Evolutionary conservation across 2,113 vertebrate genomes (phyloP), one percentile per base, ranked within the genome.

Genomic region (Urocynchramus pylzowi): DNA sequence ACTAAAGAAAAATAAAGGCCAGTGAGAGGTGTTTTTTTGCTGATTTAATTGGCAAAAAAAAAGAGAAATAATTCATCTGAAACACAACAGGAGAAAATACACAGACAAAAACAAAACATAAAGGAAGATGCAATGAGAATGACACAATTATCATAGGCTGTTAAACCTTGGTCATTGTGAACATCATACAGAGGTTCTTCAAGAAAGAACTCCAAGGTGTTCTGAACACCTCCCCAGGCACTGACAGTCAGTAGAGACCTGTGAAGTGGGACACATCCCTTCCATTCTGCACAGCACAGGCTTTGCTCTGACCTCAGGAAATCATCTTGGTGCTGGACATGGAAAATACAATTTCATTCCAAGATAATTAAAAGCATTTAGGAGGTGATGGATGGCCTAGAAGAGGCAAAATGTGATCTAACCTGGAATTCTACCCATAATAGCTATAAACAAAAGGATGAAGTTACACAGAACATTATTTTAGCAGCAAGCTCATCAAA

Each of bases 191-290:
- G 24, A 82, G 54, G 16, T 63, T 69, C 35, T 70, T 63, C 21
- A 71, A 68, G 68, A 87, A 93, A 54, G 37, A 33, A 6, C 19
- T 76, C 53, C 49, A 35, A 41, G 39, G 41, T 22, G 17, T 6
- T 71, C 16, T 17, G n/a, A 79, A 68, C 0, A 1, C 4, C 0
- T 0, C 24, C 11, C 7, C 28, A 31, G 37, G 24, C 30, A 65
- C 20, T 11, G 17, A 27, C 13, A 73, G 44, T 22, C 47, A 42
- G 22, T 15, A 52, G 27, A 82, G 18, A 68, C 6, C 11, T 21
- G 9, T 42, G 28, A 83, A 64, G 35, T 11, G 6, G 10, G 27
- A 30, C 15, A 53, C 4, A 35, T 23, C 13, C 11, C 33, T 67
- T 71, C 21, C 18, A 6, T 53, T 73, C 73, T 90, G 50, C 22